Conservation (phyloP, 2,113 vertebrate genomes). For the Promerops cafer region DNA sequence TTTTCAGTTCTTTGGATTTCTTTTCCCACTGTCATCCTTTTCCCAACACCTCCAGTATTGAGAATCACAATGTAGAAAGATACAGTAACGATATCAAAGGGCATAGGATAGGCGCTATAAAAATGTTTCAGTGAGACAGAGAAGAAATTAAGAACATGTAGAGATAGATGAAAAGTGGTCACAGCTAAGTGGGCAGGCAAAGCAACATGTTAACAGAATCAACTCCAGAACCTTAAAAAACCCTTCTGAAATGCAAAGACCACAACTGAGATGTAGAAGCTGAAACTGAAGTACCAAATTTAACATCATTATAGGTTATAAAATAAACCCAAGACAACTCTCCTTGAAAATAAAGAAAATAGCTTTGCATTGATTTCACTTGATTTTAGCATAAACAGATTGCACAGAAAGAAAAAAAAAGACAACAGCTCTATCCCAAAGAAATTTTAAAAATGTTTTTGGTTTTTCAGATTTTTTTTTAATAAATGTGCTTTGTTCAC, state of each 20-base stretch:
- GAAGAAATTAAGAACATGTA: background rate
- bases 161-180: background rate
- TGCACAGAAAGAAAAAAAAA: background rate
- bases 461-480: conserved; percentile 57
- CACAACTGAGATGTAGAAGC: background rate
- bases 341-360: background rate
- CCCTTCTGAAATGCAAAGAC: accelerated
- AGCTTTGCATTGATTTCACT: background rate
- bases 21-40: background rate
- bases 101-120: accelerated
- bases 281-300: background rate
- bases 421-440: background rate
- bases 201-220: background rate
- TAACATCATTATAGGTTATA: background rate
- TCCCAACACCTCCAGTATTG: background rate
- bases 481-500: conserved; percentile 79
- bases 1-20: background rate
- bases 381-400: background rate
- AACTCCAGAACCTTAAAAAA: background rate
- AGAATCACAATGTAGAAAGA: background rate
- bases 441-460: background rate
- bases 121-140: background rate
- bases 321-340: background rate
- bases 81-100: background rate
- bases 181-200: background rate